Evolutionary conservation across 2,113 vertebrate genomes (phyloP).

Genomic region (Mobula hypostoma): DNA sequence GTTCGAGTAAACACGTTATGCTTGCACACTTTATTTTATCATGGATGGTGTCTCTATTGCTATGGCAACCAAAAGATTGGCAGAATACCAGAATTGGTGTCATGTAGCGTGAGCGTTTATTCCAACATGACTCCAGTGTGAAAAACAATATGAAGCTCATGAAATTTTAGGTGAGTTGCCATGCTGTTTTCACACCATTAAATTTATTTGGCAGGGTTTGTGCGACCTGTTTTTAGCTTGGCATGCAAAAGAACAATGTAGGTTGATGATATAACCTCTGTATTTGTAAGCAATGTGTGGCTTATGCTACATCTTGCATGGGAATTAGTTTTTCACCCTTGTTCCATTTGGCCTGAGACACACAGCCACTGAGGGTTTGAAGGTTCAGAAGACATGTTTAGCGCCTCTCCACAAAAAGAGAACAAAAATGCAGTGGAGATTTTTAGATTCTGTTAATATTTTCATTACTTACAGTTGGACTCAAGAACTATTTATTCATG

Average conservation of each 20-base stretch:
- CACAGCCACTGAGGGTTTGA: too few species aligned
- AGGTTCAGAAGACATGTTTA: neutral
- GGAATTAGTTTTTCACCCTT: neutral
- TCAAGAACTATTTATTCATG: neutral
- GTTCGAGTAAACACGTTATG: neutral
- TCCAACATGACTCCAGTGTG: constrained; percentile 32
- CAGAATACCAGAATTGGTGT: neutral
- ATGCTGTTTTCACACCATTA: constrained; percentile 33
- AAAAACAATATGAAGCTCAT: constrained; percentile 25
- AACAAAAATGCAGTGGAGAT: neutral
- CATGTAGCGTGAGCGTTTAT: neutral
- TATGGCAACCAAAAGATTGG: constrained; percentile 9
- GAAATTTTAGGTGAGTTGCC: neutral
- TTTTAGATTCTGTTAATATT: neutral
- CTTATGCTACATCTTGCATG: neutral
- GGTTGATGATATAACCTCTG: neutral
- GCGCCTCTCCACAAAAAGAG: neutral
- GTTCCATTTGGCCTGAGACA: neutral
- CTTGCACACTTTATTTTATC: neutral
- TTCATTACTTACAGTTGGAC: neutral
- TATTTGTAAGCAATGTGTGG: neutral
- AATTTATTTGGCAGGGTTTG: constrained; percentile 26
- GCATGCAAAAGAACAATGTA: neutral
- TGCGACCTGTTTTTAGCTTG: neutral
- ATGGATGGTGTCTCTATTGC: neutral